These are phyloP conservation scores for Alca torda DNA, from an alignment of 2,797 vertebrate genomes.

Conservation along the genomic window DNA sequence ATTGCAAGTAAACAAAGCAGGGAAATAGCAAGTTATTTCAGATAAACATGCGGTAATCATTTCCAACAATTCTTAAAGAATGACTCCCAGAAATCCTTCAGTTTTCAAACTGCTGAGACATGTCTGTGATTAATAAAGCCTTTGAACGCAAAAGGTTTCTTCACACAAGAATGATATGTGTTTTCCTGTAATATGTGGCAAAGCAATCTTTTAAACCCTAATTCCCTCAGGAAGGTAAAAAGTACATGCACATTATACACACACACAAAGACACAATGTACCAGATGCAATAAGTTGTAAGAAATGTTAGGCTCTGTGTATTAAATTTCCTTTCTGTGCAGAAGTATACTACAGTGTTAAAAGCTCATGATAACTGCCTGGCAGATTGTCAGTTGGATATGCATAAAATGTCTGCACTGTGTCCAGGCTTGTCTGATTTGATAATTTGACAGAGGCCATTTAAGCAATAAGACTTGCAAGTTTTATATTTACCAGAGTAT, in stretches of 20 bases:
- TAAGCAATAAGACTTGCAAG: conserved; percentile 10
- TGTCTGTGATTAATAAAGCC: conserved; percentile 63
- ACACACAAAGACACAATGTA: neutral
- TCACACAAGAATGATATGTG: conserved; percentile 44
- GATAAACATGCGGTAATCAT: conserved; percentile 19
- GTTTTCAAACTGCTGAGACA: conserved; percentile 63
- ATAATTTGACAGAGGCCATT: conserved; percentile 17
- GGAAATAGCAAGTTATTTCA: conserved; percentile 26
- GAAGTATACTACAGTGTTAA: conserved; percentile 4
- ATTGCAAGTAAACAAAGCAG: conserved; percentile 30
- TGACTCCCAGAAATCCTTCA: conserved; percentile 37
- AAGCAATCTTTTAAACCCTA: conserved; percentile 57
- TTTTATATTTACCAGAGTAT: conserved; percentile 28
- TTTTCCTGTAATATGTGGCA: conserved; percentile 55
- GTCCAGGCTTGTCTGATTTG: neutral
- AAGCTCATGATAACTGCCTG: conserved; percentile 25
- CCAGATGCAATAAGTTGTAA: conserved; percentile 34
- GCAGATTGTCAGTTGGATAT: neutral
- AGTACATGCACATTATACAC: neutral
- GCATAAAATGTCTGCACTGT: conserved; percentile 27
- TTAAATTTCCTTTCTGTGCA: conserved; percentile 23
- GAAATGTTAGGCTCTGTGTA: neutral
- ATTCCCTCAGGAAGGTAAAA: conserved; percentile 34
- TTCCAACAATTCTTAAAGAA: conserved; percentile 38
- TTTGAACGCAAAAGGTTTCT: conserved; percentile 64